Evolutionary conservation across 2,797 vertebrate species (phyloP), one percentile per base, ranked within the genome.

Genomic region (Anguilla anguilla): DNA sequence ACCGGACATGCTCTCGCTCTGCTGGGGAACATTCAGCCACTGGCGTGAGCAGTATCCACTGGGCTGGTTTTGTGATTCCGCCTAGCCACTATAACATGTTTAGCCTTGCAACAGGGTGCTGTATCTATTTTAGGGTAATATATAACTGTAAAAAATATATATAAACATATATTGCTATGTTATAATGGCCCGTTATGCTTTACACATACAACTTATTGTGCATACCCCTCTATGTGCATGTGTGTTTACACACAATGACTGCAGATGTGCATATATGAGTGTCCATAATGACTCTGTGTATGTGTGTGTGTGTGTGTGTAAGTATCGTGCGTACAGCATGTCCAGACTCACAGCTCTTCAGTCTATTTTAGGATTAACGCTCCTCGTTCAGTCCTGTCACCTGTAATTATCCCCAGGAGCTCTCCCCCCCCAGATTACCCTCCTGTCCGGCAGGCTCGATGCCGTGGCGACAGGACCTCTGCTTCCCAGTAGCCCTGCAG

Each of bases 371-470:
- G 51, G 61, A 57, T 87, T 84, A 87, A n/a, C 69, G 13, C 51
- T 53, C n/a, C 86, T 83, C 31, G 7, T 28, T 64, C 46, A 19
- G 59, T 83, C 86, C 81, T 59, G 67, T 85, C 83, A 87, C 31
- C 25, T 74, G 79, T 89, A 84, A 90, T 89, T 85, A 85, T 55
- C 86, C 74, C 69, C 74, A 90, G 86, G 53, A 85, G 88, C 85
- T 87, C 87, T 88, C 87, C 74, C n/a, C 39, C 72, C 72, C 88
- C 84, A 87, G 19, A 88, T 86, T 86, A 86, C 51, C 39, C 87
- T 85, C 67, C 67, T 35, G 35, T 15, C 64, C 46, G 51, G 7
- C 67, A 19, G 87, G 83, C 83, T 67, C 84, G 83, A 77, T 85
- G 83, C 83, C 31, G 67, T 53, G 84, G 13, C 35, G 35, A 57